Evolutionary conservation across 1,140 invertebrate genomes (phyloP), one percentile per base, ranked within the genome.

Genomic region (Atta colombica): DNA sequence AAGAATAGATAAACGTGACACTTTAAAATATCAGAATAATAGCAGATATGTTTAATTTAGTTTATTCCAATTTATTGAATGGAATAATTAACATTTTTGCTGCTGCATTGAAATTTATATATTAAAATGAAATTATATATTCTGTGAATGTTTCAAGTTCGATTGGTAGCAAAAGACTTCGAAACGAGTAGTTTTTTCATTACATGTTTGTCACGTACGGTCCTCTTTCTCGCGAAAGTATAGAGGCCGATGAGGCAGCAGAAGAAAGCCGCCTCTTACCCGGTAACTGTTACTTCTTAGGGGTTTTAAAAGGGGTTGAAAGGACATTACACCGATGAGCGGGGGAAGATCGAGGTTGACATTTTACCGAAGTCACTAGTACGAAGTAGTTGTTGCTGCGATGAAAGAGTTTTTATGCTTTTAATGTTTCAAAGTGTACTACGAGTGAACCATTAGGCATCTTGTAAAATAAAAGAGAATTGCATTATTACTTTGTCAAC

Each of bases 201-300:
- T 45, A 60, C 74, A 89, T 88, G 87, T 75, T 69, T 53, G 84
- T 89, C 88, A 89, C 88, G 88, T 88, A 82, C 69, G 25, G 53
- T 55, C 60, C 87, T 86, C 69, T 86, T 72, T 86, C 81, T 53
- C 55, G 53, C 55, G 51, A 85, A 89, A 89, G 72, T 82, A 77
- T 89, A 68, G 89, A 80, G 77, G 77, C 86, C 74, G 72, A 89
- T 84, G 77, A 87, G 74, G 74, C 85, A 53, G 65, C 84, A 85
- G 86, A 75, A 84, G 69, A 84, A 84, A 89, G 87, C 87, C 60
- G 78, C 75, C 86, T 87, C 86, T 90, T 89, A 85, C 75, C 12
- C 69, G 75, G 88, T 87, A 89, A 89, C 89, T 85, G 88, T 90
- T 90, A 90, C 86, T 89, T 86, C 78, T 90, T 87, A 90, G 75